Percentiles rank a stretch among this genome's conserved stretches.
Conservation (phyloP, 35 echinoderm and acorn worm genomes). For the Lytechinus pictus region DNA sequence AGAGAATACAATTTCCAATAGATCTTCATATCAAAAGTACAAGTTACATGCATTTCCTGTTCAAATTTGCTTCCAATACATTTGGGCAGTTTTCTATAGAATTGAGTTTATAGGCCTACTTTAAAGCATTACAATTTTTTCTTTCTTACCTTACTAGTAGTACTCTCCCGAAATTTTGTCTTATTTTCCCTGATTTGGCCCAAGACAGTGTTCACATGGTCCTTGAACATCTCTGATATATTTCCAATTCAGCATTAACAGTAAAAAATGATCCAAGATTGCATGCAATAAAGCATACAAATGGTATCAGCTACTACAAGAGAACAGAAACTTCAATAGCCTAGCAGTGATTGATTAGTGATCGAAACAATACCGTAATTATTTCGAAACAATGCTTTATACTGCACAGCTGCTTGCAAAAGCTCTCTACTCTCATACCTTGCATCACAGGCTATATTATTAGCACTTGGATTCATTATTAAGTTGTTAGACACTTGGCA, state of each 20-base stretch:
- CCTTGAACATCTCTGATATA: background rate
- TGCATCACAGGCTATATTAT: background rate
- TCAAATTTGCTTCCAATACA: no score
- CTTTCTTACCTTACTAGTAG: background rate
- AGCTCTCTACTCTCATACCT: background rate
- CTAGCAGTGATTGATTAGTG: background rate
- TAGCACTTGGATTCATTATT: background rate
- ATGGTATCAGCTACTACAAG: background rate
- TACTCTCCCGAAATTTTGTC: background rate
- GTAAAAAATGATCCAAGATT: background rate
- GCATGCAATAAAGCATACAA: background rate
- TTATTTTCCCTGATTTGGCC: background rate
- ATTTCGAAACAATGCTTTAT: background rate
- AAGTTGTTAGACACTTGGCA: conserved; percentile 18
- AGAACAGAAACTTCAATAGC: background rate
- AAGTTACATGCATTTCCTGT: no score
- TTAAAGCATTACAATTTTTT: background rate
- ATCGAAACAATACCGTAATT: background rate
- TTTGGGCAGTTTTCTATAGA: no score
- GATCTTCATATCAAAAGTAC: no score
- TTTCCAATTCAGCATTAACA: background rate
- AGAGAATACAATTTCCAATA: background rate
- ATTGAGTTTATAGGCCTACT: background rate
- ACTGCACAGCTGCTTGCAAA: background rate
- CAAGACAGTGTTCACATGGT: background rate